A percentile compares a stretch with the other conserved stretches of the same genome.
Conservation (phyloP, 2,113 vertebrate species). For the Rhadina sibilatrix region DNA sequence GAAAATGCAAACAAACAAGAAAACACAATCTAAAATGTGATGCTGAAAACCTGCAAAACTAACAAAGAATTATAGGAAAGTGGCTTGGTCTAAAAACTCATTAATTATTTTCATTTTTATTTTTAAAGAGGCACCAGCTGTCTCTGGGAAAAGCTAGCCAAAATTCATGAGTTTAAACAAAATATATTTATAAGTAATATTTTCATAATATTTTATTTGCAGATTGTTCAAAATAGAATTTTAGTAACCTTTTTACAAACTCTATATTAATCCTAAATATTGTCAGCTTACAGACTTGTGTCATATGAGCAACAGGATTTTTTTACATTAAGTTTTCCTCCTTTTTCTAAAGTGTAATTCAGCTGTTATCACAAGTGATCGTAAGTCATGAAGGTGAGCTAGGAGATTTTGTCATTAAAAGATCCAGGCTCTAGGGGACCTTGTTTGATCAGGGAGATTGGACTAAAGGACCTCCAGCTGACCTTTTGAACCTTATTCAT, state of each 20-base stretch:
- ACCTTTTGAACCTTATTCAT: not conserved
- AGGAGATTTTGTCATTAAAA: not conserved
- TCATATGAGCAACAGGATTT: not conserved
- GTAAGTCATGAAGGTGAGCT: rapidly evolving
- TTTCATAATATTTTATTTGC: not conserved
- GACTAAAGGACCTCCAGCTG: not conserved
- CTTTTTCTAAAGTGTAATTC: not conserved
- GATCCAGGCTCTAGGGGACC: not conserved
- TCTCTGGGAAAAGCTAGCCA: not conserved
- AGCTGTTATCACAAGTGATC: rapidly evolving
- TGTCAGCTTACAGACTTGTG: not conserved
- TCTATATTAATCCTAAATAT: not conserved
- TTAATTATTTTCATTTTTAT: not conserved
- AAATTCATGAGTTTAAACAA: not conserved
- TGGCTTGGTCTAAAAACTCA: not conserved
- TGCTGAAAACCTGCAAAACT: not conserved
- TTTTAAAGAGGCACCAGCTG: not conserved
- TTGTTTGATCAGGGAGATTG: not conserved
- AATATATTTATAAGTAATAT: not conserved
- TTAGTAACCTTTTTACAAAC: not conserved
- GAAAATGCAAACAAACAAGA: not conserved
- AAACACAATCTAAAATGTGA: not conserved
- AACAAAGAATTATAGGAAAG: not conserved
- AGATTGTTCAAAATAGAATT: not conserved
- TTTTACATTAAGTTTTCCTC: not conserved